phyloP scores from a whole-genome alignment of 2,113 vertebrate genomes.

The Grallaria varia region DNA sequence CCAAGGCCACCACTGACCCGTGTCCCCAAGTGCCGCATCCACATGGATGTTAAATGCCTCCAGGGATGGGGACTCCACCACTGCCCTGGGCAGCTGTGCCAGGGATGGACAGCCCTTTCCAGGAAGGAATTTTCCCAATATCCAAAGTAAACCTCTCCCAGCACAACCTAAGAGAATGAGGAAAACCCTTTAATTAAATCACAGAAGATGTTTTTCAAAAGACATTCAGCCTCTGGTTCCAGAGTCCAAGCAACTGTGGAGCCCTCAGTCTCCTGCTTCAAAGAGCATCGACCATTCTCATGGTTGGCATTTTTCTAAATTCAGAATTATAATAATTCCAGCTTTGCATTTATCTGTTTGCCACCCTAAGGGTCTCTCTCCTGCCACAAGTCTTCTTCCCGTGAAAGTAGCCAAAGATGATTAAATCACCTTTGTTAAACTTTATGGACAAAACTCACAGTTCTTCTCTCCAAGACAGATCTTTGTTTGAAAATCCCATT shows the following conservation, averaged over 20 bases:
- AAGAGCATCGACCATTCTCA: background rate
- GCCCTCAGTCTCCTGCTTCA: background rate
- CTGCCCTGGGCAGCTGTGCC: background rate
- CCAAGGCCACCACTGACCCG: background rate
- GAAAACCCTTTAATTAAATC: background rate
- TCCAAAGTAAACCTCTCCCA: background rate
- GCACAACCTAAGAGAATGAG: rapidly evolving
- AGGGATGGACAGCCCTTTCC: background rate
- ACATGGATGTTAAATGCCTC: rapidly evolving
- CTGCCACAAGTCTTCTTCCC: background rate
- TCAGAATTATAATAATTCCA: background rate
- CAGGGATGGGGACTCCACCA: background rate
- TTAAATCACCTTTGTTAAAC: background rate
- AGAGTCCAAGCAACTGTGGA: background rate
- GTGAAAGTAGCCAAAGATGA: too few relatives aligned
- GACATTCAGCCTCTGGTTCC: background rate
- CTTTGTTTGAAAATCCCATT: too few relatives aligned
- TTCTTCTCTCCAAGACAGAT: background rate
- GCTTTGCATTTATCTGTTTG: background rate
- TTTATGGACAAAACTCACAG: rapidly evolving
- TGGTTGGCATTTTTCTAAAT: rapidly evolving
- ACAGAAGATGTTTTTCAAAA: background rate
- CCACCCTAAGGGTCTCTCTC: background rate
- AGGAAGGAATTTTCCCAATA: rapidly evolving
- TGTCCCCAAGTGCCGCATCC: background rate